Conservation (phyloP, 2,888 invertebrate species). For the Nemotelus nigrinus region DNA sequence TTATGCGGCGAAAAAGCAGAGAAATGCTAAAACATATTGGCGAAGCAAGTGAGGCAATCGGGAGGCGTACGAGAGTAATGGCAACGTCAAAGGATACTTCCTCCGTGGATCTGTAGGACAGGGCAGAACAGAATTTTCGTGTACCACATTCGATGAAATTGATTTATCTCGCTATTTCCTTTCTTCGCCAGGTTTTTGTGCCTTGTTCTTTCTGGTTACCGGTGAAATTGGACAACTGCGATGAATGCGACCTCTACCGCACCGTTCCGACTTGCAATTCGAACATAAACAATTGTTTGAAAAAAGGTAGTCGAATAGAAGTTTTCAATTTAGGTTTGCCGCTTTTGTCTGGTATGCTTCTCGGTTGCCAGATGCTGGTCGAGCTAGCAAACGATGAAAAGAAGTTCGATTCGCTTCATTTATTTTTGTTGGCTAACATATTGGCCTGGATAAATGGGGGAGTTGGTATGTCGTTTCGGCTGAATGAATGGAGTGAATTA, state of each 20-base stretch:
- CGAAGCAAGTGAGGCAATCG: neutral
- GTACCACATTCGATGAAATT: conserved; percentile 30
- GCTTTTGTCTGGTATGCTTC: too few species aligned
- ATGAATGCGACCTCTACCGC: neutral
- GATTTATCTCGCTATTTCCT: conserved; percentile 30
- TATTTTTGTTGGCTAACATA: too few species aligned
- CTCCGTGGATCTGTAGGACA: neutral
- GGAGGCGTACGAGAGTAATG: neutral
- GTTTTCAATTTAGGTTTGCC: conserved; percentile 16
- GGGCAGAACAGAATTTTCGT: conserved; percentile 22
- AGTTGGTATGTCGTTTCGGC: too few species aligned
- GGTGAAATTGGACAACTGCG: neutral
- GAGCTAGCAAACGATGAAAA: too few species aligned
- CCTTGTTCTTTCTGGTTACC: neutral
- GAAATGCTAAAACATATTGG: neutral
- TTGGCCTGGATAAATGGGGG: too few species aligned
- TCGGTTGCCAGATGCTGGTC: too few species aligned
- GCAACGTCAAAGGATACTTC: conserved; percentile 5
- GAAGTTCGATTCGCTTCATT: too few species aligned
- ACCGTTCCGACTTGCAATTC: conserved; percentile 24
- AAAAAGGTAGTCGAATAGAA: conserved; percentile 24
- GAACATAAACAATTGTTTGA: conserved; percentile 32
- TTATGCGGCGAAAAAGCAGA: conserved; percentile 2
- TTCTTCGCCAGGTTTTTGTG: neutral
- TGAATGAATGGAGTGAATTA: too few species aligned